Conservation (phyloP, 1,140 invertebrate genomes). For the Orchesella cincta region DNA sequence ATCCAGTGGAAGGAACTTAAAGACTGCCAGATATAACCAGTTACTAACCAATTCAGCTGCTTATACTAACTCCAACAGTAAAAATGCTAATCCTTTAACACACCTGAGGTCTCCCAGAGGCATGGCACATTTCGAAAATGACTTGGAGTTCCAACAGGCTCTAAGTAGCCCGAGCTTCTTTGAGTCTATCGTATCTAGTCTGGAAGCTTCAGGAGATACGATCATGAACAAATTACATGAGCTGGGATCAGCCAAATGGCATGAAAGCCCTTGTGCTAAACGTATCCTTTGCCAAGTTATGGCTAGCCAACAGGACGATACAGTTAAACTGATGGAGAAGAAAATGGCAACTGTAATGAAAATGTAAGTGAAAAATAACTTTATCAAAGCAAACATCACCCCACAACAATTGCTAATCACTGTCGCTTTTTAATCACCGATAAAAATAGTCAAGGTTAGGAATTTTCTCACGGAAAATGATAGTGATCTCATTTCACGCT, state of each 20-base stretch:
- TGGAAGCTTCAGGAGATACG: constrained; percentile 59
- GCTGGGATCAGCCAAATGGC: constrained; percentile 64
- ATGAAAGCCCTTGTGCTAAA: constrained; percentile 72
- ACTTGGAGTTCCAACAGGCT: constrained; percentile 22
- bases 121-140: constrained; percentile 48
- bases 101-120: constrained; percentile 53
- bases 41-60: constrained; percentile 60
- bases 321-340: constrained; percentile 72
- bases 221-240: constrained; percentile 53
- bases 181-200: constrained; percentile 60
- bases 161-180: constrained; percentile 52
- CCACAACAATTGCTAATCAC: background rate
- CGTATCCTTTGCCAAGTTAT: constrained; percentile 74
- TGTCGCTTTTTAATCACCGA: constrained; percentile 1
- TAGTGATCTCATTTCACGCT: background rate
- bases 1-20: constrained; percentile 27
- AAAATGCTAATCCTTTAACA: constrained; percentile 31
- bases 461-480: constrained; percentile 4
- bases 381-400: background rate
- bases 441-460: constrained; percentile 8
- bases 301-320: constrained; percentile 65
- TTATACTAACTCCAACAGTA: background rate
- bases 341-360: constrained; percentile 70
- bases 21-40: constrained; percentile 23
- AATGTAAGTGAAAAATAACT: constrained; percentile 64